Evolutionary conservation across 2,888 invertebrate genomes (phyloP).

Genomic region (Fragum sueziense): DNA sequence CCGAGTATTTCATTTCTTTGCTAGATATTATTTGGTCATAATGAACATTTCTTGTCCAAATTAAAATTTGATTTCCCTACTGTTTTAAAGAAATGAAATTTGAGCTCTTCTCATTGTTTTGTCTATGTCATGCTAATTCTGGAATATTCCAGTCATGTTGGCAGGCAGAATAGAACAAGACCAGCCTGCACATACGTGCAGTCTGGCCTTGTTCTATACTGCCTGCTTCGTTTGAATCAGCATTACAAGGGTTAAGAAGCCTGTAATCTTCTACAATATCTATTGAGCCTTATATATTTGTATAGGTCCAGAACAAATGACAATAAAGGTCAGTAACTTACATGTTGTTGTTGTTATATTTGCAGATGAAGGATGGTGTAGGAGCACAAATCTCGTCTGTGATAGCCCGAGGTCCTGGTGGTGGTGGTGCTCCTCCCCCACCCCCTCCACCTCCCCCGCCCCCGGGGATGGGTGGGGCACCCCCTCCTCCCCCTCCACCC

Average conservation of each 20-base stretch:
- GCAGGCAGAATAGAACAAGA: not conserved
- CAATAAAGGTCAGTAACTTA: too few species aligned
- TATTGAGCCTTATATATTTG: not conserved
- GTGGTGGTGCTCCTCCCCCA: slow-evolving; percentile 44
- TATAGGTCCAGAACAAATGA: too few species aligned
- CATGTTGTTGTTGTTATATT: slow-evolving; percentile 9
- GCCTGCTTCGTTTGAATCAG: not conserved
- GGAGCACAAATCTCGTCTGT: slow-evolving; percentile 50
- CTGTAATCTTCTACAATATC: not conserved
- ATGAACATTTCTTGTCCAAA: too few species aligned
- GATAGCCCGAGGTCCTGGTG: slow-evolving; percentile 76
- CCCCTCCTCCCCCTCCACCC: slow-evolving; percentile 49
- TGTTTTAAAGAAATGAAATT: too few species aligned
- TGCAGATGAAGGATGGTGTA: slow-evolving; percentile 58
- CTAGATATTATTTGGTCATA: too few species aligned
- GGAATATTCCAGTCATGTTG: too few species aligned
- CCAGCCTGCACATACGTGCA: not conserved
- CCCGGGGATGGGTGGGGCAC: slow-evolving; percentile 74
- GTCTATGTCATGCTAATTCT: too few species aligned
- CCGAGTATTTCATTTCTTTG: too few species aligned
- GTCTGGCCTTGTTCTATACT: not conserved
- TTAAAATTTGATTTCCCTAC: too few species aligned
- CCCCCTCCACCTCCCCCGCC: slow-evolving; percentile 79
- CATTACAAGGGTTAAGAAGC: not conserved
- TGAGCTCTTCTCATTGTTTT: too few species aligned